Conservation (phyloP, 2,888 invertebrate species). For the Sialis fuliginosa region DNA sequence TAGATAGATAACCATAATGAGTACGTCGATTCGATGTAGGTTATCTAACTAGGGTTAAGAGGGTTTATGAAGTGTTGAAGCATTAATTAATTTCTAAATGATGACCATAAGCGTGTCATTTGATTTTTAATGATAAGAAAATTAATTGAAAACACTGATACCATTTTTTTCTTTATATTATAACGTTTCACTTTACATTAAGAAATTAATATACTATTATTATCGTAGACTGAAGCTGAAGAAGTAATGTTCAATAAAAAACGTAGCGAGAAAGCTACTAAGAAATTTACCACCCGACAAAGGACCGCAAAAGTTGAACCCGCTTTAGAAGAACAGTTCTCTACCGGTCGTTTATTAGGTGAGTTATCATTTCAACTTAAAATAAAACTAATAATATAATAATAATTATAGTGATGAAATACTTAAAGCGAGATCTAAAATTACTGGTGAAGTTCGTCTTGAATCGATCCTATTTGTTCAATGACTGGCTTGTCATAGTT, state of each 20-base stretch:
- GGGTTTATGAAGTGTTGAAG: background rate
- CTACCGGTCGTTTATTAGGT: slow-evolving; percentile 90
- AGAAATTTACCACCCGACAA: slow-evolving; percentile 86
- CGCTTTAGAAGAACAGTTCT: slow-evolving; percentile 90
- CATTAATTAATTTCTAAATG: slow-evolving; percentile 13
- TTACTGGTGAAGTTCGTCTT: slow-evolving; percentile 40
- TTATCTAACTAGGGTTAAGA: too few relatives aligned
- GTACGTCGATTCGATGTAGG: too few relatives aligned
- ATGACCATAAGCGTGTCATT: slow-evolving; percentile 41
- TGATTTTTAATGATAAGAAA: slow-evolving; percentile 23
- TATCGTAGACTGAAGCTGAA: slow-evolving; percentile 71
- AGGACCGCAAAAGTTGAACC: slow-evolving; percentile 87
- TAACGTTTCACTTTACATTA: background rate
- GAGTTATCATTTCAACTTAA: slow-evolving; percentile 17
- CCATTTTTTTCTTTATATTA: background rate
- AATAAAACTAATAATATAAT: background rate
- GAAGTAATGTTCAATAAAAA: slow-evolving; percentile 89
- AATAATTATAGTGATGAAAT: background rate
- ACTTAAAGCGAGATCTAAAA: slow-evolving; percentile 37
- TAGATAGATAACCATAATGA: too few relatives aligned
- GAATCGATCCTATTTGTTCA: slow-evolving; percentile 33
- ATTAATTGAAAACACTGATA: slow-evolving; percentile 1
- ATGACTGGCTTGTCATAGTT: slow-evolving; percentile 61
- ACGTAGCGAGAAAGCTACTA: slow-evolving; percentile 77
- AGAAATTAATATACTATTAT: slow-evolving; percentile 6